Percentiles rank a stretch among this genome's conserved stretches.
These are phyloP conservation scores for Microtus montanus DNA, from an alignment of 2,113 vertebrate genomes.

Conservation along the genomic window DNA sequence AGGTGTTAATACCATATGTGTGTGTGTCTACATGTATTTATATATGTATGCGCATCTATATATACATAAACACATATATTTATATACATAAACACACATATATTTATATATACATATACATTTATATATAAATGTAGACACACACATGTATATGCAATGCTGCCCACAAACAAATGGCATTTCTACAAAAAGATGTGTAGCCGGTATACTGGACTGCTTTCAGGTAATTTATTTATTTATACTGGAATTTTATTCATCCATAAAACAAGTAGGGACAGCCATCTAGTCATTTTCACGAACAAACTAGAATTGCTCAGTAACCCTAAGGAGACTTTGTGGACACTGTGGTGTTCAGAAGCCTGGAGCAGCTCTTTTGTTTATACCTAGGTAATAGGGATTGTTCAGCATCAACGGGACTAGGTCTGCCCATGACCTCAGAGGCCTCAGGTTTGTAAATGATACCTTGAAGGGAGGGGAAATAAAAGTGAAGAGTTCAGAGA, in stretches of 20 bases:
- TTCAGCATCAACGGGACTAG: neutral
- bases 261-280: neutral
- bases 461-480: neutral
- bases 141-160: neutral
- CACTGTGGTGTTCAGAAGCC: neutral
- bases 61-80: too few species aligned
- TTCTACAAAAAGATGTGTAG: neutral
- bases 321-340: neutral
- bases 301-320: conserved; percentile 47
- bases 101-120: too few species aligned
- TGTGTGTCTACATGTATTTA: too few species aligned
- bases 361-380: conserved; percentile 4
- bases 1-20: neutral
- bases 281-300: conserved; percentile 39
- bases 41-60: neutral
- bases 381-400: neutral
- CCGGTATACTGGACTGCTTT: neutral
- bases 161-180: neutral
- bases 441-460: neutral
- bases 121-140: too few species aligned
- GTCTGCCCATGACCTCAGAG: neutral
- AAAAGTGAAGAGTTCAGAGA: neutral
- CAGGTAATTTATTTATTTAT: neutral
- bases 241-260: conserved; percentile 16
- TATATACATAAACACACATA: neutral